phyloP scores from a whole-genome alignment of 2,797 vertebrate species.

The Scyliorhinus canicula region DNA sequence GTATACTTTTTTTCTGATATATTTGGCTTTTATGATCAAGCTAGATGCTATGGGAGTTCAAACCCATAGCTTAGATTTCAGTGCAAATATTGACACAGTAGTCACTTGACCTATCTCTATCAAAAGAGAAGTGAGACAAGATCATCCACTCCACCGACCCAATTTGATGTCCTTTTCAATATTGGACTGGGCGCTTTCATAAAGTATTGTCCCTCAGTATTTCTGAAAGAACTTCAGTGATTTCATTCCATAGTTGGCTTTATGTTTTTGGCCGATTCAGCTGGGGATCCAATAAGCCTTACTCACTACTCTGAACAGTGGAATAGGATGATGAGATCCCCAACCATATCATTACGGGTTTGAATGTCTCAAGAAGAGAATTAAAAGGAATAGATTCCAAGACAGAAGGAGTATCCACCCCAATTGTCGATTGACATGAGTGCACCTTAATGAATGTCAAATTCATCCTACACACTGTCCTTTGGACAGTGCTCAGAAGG shows the following conservation, averaged over 20 bases:
- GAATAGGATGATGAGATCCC: not conserved
- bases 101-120: not conserved
- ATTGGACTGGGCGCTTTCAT: not conserved
- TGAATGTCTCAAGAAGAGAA: not conserved
- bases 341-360: not conserved
- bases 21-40: not conserved
- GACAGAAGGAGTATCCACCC: not conserved
- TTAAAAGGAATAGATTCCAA: not conserved
- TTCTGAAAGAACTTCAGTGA: not conserved
- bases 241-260: not conserved
- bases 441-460: not conserved
- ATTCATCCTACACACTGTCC: not conserved
- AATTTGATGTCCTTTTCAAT: not conserved
- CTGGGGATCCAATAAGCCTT: not conserved
- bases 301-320: not conserved
- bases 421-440: not conserved
- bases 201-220: not conserved
- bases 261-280: not conserved
- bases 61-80: not conserved
- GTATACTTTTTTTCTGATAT: not conserved
- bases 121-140: not conserved
- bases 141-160: not conserved
- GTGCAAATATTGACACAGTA: not conserved
- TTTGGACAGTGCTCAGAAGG: not conserved
- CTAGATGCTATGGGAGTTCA: not conserved